Percentiles rank a stretch among this genome's conserved stretches.
Evolutionary conservation across 37 sponge, comb jelly and placozoan genomes (phyloP).

Genomic region (Spongilla lacustris): DNA sequence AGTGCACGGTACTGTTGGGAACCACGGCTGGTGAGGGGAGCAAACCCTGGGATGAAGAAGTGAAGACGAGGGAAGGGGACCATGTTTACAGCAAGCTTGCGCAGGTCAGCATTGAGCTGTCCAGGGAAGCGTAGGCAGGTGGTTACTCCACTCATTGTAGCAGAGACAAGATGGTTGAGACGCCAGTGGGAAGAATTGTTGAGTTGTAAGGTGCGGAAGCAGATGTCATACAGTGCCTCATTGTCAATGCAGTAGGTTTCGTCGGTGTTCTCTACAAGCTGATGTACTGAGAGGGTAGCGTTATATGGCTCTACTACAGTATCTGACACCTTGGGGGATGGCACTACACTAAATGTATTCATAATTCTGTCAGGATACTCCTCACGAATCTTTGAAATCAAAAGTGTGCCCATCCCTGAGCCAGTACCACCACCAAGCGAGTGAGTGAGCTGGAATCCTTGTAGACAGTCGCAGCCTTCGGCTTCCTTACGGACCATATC

Average conservation of each 20-base stretch:
- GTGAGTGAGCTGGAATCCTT: constrained; percentile 97
- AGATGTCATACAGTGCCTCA: constrained; percentile 98
- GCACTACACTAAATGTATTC: constrained; percentile 96
- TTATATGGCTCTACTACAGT: constrained; percentile 85
- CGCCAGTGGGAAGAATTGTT: constrained; percentile 94
- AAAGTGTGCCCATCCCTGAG: constrained; percentile 95
- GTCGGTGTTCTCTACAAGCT: constrained; percentile 99
- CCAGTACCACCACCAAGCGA: constrained; percentile 97
- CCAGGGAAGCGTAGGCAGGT: constrained; percentile 97
- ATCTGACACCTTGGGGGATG: constrained; percentile 97
- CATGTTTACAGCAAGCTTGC: constrained; percentile 97
- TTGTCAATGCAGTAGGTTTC: constrained; percentile 99
- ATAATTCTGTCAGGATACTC: constrained; percentile 98
- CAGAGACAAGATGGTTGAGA: constrained; percentile 95
- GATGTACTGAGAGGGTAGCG: constrained; percentile 96
- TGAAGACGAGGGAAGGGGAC: constrained; percentile 99
- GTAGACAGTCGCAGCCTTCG: constrained; percentile 97
- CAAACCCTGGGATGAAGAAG: constrained; percentile 99
- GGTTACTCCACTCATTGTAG: constrained; percentile 96
- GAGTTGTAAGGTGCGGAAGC: constrained; percentile 96
- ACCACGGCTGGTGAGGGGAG: constrained; percentile 98
- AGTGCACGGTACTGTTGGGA: constrained; percentile 92
- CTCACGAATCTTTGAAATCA: constrained; percentile 97
- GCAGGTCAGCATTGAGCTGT: constrained; percentile 98
- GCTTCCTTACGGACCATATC: constrained; percentile 96